These are phyloP conservation scores for Erebia aethiops DNA, from an alignment of 2,888 invertebrate species.

Conservation along the genomic window DNA sequence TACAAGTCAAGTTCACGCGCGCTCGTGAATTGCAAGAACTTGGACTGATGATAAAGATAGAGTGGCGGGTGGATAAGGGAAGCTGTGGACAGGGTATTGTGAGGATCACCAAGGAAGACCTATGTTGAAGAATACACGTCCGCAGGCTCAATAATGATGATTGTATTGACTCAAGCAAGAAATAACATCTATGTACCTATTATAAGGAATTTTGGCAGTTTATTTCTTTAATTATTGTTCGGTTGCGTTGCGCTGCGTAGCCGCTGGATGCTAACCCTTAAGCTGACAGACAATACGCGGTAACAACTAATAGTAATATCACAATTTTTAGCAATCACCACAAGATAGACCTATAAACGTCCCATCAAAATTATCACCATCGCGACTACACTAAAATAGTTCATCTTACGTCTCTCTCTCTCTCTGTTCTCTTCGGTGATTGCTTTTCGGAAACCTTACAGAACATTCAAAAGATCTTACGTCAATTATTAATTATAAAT, in stretches of 20 bases:
- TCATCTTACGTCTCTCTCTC: constrained; percentile 16
- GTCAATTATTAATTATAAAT: constrained; percentile 31
- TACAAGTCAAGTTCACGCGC: no score
- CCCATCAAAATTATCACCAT: constrained; percentile 26
- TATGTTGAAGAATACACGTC: no score
- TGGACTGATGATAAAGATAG: no score
- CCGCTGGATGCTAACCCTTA: constrained; percentile 4
- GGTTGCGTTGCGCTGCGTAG: constrained; percentile 16
- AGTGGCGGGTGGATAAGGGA: no score
- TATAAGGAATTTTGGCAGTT: no score
- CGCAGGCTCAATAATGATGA: no score
- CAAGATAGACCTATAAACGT: constrained; percentile 35
- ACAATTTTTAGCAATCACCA: constrained; percentile 70
- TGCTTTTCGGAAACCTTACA: constrained; percentile 34
- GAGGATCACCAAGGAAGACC: no score
- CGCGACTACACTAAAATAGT: constrained; percentile 27
- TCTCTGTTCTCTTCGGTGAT: constrained; percentile 29
- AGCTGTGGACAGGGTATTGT: no score
- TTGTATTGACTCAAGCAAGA: no score
- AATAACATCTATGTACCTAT: no score
- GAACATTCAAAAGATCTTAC: constrained; percentile 35
- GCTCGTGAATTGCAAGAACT: no score
- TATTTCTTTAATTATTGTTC: background rate
- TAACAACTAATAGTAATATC: constrained; percentile 77
- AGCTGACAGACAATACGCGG: constrained; percentile 52